phyloP scores from a whole-genome alignment of 2,797 vertebrate genomes.

The Gymnodraco acuticeps region DNA sequence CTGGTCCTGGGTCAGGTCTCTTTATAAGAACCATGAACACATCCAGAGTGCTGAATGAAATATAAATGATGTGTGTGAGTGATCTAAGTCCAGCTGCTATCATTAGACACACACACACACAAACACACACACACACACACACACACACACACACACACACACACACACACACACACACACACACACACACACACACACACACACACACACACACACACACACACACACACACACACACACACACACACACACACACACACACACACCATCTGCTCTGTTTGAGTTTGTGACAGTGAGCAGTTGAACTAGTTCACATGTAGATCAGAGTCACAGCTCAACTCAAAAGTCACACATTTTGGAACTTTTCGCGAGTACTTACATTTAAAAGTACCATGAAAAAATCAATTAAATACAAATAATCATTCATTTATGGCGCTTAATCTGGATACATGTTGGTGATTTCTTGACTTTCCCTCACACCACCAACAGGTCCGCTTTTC shows the following conservation, averaged over 20 bases:
- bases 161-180: not conserved
- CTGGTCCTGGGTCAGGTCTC: constrained; percentile 13
- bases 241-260: not conserved
- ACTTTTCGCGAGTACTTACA: no score
- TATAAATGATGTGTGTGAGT: constrained; percentile 11
- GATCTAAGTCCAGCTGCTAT: constrained; percentile 26
- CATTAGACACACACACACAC: constrained; percentile 13
- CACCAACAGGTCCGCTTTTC: not conserved
- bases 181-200: no score
- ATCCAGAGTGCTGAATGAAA: constrained; percentile 13
- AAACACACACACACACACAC: constrained; percentile 25
- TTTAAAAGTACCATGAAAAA: no score
- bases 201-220: not conserved
- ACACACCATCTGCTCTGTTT: constrained; percentile 42
- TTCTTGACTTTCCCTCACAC: not conserved
- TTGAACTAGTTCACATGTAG: constrained; percentile 59
- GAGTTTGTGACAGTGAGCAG: not conserved
- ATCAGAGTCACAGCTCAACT: constrained; percentile 17
- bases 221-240: constrained; percentile 9
- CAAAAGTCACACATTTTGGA: no score
- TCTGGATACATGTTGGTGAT: no score
- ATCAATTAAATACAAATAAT: no score
- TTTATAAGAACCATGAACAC: not conserved
- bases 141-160: constrained; percentile 4
- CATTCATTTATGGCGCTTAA: no score